Percentiles rank a stretch among this genome's conserved stretches.
phyloP scores from a whole-genome alignment of 2,888 invertebrate genomes.

The Noctua pronuba region DNA sequence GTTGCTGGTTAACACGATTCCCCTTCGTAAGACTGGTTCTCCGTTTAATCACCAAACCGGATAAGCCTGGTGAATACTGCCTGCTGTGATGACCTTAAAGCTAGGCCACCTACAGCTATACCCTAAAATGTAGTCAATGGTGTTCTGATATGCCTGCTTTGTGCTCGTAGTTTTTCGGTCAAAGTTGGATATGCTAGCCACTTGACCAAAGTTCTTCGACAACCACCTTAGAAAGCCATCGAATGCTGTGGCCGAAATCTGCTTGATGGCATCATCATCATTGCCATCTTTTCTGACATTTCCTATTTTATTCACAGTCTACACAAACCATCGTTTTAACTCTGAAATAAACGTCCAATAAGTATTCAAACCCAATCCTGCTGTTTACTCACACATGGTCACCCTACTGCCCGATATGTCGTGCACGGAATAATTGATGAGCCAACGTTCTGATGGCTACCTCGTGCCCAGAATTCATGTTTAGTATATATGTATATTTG shows the following conservation, averaged over 20 bases:
- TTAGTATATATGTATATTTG: conserved; percentile 53
- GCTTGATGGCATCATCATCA: no score
- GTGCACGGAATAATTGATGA: conserved; percentile 71
- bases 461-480: conserved; percentile 61
- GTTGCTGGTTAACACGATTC: not conserved
- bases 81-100: not conserved
- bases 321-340: not conserved
- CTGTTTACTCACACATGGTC: conserved; percentile 21
- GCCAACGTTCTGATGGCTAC: conserved; percentile 57
- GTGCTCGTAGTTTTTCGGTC: no score
- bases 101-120: no score
- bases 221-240: no score
- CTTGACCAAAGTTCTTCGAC: no score
- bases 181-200: no score
- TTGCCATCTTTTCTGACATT: not conserved
- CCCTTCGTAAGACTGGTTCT: not conserved
- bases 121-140: no score
- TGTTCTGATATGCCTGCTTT: no score
- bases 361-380: conserved; percentile 3
- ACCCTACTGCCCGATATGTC: conserved; percentile 63
- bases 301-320: not conserved
- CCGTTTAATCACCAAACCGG: not conserved
- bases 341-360: conserved; percentile 16
- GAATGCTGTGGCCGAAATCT: no score
- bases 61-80: not conserved